Evolutionary conservation across 1,140 invertebrate genomes (phyloP), one percentile per base, ranked within the genome.

Genomic region (Orchesella cincta): DNA sequence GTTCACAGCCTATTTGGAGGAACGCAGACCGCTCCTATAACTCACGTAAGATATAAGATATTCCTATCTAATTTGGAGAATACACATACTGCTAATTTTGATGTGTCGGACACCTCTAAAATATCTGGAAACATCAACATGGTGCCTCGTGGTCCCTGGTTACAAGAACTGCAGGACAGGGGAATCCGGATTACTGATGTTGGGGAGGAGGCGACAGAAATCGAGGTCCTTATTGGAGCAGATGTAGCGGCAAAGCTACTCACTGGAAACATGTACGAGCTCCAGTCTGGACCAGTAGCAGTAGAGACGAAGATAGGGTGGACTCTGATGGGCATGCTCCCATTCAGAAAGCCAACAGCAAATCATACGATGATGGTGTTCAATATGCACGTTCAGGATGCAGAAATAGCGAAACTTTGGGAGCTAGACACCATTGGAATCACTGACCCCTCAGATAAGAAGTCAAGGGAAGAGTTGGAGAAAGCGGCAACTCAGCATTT

Each of bases 361-460:
- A 64, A 64, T 46, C 39, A 12, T 8, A 12, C 39, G 8, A 46
- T 20, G 14, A 57, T n/a, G 3, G 23, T 67, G 29, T 31, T 29
- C 23, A 8, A 18, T n/a, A 80, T 83, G 79, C 81, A 83, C 52
- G 33, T 76, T 3, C 73, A 36, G 12, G 74, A 79, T 28, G 74
- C 78, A 1, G 36, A 79, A 18, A 73, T 85, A 33, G 73, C 77
- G 0, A 82, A 85, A 52, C 81, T 86, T n/a, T 86, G 85, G 83
- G 46, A 64, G n/a, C 74, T 86, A 29, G 85, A 86, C 72, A 78
- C 81, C 36, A 35, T 86, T 1, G 85, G 84, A 36, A 85, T 86
- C 57, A 71, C 8, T 12, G 84, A 86, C 77, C 84, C 84, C 0
- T 73, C 78, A n/a, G 78, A 83, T 76, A 83, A 82, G 70, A 73